Base-by-base conservation (phyloP, 2,888 invertebrate species). In the Opisthograptis luteolata region DNA sequence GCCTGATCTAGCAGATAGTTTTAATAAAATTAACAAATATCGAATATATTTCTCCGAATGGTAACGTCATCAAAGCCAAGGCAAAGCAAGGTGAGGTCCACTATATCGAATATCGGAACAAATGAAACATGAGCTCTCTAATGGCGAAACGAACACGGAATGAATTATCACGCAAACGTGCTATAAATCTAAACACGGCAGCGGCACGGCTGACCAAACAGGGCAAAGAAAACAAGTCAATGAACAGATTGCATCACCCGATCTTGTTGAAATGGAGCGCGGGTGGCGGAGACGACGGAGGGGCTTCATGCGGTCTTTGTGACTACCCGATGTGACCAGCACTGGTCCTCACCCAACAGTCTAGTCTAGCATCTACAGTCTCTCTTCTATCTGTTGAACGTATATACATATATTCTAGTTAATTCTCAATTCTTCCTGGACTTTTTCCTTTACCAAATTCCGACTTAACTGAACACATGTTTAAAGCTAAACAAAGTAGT, bases 101-200 rank as follows among this genome's bases (percentile, higher is more conserved):
- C 31, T 14, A 36, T 34, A 42, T 35, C 41, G 15, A 32, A 31
- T 46, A 43, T 37, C 37, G 13, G 37, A 42, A 53, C 51, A 51
- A 37, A 50, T 32, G 44, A 53, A 49, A 47, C 50, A 47, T 45
- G 55, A 55, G 39, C 40, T 40, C 44, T 51, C 40, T 45, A 44
- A 22, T 39, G 19, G 43, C 24, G 12, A 19, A 24, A n/a, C 37
- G 32, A 41, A 19, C 13, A 17, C 42, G 25, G 43, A 34, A 14
- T 37, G 32, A 45, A 30, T 39, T 34, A 58, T 45, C 52, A 47
- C 35, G 37, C 49, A 20, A 47, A 47, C 55, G 47, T 43, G 51
- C 28, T 15, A 49, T 45, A 51, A 50, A 48, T 49, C 36, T 45
- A 46, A 54, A 48, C 41, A 43, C 37, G 25, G 24, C 39, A 31